Base-by-base conservation (phyloP, 2,888 invertebrate genomes). In the Leucophora obtusa region DNA sequence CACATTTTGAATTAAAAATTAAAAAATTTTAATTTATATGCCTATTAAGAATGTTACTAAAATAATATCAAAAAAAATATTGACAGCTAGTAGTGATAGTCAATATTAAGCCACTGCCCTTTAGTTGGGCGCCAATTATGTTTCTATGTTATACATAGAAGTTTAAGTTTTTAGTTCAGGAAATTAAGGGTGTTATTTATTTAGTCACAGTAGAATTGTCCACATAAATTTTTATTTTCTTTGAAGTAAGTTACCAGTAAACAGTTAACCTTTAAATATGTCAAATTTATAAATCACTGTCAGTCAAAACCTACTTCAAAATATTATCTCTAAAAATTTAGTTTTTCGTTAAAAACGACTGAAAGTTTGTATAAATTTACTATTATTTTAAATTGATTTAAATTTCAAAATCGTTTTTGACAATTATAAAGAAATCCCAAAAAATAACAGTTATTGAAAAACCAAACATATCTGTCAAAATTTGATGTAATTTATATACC, bases 401-500 rank as follows among this genome's bases (percentile, higher is more conserved):
- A 38, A 38, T 38, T 38, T 38, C 2, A 9, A 38, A 38, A 38
- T 11, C 38, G 14, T 38, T 10, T 38, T 11, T 38, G 28, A 2
- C 38, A 38, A 38, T 38, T 38, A 38, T 38, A 38, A 38, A 38
- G 5, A 28, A 28, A 7, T 7, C 28, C 28, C 28, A 3, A 9
- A 38, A 38, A 38, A 28, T 54, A 54, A 33, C 56, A 33, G 33
- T n/a, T 9, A 33, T 58, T n/a, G n/a, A 7, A 47, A 47, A n/a
- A 47, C 6, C 43, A 43, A 35, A 35, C 3, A 4, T 14, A 43
- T 2, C 38, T n/a, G 4, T 68, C 4, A 17, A 56, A 2, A 9
- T 47, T 58, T 68, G 1, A 43, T 14, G 4, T 38, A 24, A 56
- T 63, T 51, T 65, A 65, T 50, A 38, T 35, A 24, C 14, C 35